Base-by-base conservation (phyloP, 2,113 vertebrate genomes). In the Platycercus adscitus region DNA sequence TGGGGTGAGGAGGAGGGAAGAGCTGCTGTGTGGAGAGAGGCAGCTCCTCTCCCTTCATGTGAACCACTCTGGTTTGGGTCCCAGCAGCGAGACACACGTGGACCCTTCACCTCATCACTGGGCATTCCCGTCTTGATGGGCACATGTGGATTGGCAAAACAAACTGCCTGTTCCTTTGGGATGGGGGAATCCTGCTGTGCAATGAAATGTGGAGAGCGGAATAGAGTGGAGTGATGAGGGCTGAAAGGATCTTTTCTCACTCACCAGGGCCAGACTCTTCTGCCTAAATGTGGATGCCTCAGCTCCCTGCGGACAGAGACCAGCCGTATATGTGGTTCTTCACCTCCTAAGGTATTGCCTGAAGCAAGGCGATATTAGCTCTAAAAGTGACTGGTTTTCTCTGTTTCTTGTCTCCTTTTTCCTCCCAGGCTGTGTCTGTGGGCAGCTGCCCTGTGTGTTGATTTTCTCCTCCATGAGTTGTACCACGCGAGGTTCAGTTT, bases 71-170 rank as follows among this genome's bases (percentile, higher is more conserved):
- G 73, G 4, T 46, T 77, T 41, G 58, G 23, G 29, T 56, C 6
- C 52, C 25, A 21, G 37, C 0, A 1, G 24, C 17, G 0, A 1
- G 73, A 39, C 31, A 16, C 4, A 0, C 0, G 2, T 0, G 4
- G 31, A 25, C 15, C 35, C 25, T 16, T 70, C 41, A 4, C 37
- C 25, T 47, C n/a, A 2, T 24, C 43, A 2, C 16, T 31, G 6
- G 58, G 75, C 46, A 86, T 18, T 25, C 41, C 31, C 3, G 2
- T 41, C 46, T 50, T 63, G 53, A 49, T 0, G 1, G 24, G 13
- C 33, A 21, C 2, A 1, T 17, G 33, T 13, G 43, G 33, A 20
- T 14, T 12, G 35, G 50, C 23, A 35, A 35, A 81, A 87, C 12
- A 46, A 66, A 17, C 3, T 17, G n/a, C 19, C 16, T 56, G 81